Conservation (phyloP, 2,888 invertebrate genomes). For the Serrognathus titanus region DNA sequence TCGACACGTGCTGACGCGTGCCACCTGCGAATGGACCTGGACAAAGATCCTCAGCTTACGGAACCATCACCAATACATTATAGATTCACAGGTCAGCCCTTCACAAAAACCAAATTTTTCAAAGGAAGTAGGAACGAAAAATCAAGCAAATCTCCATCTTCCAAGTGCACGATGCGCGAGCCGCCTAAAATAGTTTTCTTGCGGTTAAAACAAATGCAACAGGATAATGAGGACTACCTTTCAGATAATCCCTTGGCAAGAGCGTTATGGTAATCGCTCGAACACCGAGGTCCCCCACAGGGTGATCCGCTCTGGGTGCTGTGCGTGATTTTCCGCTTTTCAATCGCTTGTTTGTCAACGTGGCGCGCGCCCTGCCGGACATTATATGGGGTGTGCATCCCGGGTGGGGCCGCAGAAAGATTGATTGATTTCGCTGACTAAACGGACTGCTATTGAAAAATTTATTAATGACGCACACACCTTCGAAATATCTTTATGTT, state of each 20-base stretch:
- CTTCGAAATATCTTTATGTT: too few species aligned
- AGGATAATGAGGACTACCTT: background rate
- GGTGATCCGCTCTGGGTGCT: constrained; percentile 26
- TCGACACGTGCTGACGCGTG: constrained; percentile 23
- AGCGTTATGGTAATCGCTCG: background rate
- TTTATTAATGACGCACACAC: constrained; percentile 2
- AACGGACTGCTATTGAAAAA: constrained; percentile 28
- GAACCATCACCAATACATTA: too few species aligned
- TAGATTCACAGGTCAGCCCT: too few species aligned
- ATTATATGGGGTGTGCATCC: constrained; percentile 27
- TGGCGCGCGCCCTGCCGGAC: constrained; percentile 33
- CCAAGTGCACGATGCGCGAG: too few species aligned
- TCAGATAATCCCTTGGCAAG: background rate
- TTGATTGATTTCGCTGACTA: constrained; percentile 32
- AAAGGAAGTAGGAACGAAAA: too few species aligned
- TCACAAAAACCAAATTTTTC: too few species aligned
- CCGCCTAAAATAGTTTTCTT: too few species aligned
- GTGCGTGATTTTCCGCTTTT: constrained; percentile 41
- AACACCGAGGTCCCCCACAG: constrained; percentile 18
- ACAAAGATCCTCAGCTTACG: background rate
- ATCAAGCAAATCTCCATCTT: too few species aligned
- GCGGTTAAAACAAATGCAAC: too few species aligned
- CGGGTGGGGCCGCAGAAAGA: constrained; percentile 27
- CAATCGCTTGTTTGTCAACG: constrained; percentile 44
- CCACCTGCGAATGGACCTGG: constrained; percentile 1